Evolutionary conservation across 2,888 invertebrate species (phyloP).

Genomic region (Andrena fulva): DNA sequence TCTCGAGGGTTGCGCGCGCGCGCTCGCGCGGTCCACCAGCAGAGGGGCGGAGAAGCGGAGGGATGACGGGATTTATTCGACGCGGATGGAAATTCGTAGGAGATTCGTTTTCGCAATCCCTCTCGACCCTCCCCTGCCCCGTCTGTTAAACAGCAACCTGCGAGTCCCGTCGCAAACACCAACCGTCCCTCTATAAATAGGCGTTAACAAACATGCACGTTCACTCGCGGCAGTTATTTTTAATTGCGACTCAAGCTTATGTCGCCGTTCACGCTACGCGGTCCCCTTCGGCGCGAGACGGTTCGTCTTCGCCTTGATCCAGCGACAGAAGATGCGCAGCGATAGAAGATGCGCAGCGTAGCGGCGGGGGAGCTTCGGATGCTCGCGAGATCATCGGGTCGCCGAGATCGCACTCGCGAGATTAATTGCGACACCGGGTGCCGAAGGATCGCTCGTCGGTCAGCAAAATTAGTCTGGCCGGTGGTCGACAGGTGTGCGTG

Average conservation of each 20-base stretch:
- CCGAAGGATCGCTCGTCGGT: constrained; percentile 3
- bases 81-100: constrained; percentile 42
- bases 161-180: constrained; percentile 40
- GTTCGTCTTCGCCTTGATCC: background rate
- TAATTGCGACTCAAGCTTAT: constrained; percentile 50
- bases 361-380: background rate
- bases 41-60: constrained; percentile 7
- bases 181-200: constrained; percentile 49
- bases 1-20: constrained; percentile 27
- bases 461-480: constrained; percentile 46
- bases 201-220: constrained; percentile 50
- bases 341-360: background rate
- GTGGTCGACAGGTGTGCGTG: constrained; percentile 42
- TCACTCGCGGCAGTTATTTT: constrained; percentile 44
- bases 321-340: no score
- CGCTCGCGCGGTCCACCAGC: no score
- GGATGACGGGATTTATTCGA: constrained; percentile 9
- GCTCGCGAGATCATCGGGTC: background rate
- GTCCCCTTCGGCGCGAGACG: background rate
- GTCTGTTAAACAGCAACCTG: constrained; percentile 33
- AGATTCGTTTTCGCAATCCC: constrained; percentile 40
- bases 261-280: constrained; percentile 19
- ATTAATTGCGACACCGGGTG: constrained; percentile 35
- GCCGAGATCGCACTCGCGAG: constrained; percentile 4
- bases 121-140: background rate